Evolutionary conservation across 2,888 invertebrate species (phyloP), one percentile per base, ranked within the genome.

Genomic region (Caenorhabditis sp.): DNA sequence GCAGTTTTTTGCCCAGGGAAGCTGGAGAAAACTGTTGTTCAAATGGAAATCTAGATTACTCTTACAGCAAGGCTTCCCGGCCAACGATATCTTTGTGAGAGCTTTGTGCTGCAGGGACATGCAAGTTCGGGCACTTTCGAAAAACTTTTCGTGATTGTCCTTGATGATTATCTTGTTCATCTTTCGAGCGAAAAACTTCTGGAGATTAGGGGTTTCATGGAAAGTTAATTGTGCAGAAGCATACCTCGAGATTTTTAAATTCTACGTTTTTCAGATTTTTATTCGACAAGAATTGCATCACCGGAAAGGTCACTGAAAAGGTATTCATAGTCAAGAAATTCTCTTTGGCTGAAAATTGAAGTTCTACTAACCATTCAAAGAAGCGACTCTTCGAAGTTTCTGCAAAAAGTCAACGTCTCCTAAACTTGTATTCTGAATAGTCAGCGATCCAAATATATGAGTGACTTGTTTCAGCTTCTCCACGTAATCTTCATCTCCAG

Each of bases 391-490:
- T 9, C 11, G 8, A 0, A 65, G 18, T 22, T 2, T 24, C 8
- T 40, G 6, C 37, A 65, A 9, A 65, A 65, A 65, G 3, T 15
- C 32, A 20, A 24, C 15, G 22, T 58, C 35, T 15, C 20, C 24
- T 22, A 68, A 58, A 6, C 47, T 2, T 20, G 56, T 47, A 32
- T 68, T 68, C 40, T 68, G 68, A 56, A 68, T 47, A 8, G 55
- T 55, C 15, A 68, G 8, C 6, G 56, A 47, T 44, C 68, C 68
- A 28, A 20, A 47, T 15, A 68, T 32, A 11, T 56, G 4, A 1
- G 26, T 50, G 9, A 44, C 8, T 2, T 18, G 4, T 13, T 22
- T 3, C 28, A 68, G 32, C 2, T 68, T 68, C 15, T 32, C 47
- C 40, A 68, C 68, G 20, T 44, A 5, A 20, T 44, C 56, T n/a